A percentile compares a stretch with the other conserved stretches of the same genome.
Evolutionary conservation across 1,140 invertebrate genomes (phyloP).

Genomic region (Ooceraea biroi): DNA sequence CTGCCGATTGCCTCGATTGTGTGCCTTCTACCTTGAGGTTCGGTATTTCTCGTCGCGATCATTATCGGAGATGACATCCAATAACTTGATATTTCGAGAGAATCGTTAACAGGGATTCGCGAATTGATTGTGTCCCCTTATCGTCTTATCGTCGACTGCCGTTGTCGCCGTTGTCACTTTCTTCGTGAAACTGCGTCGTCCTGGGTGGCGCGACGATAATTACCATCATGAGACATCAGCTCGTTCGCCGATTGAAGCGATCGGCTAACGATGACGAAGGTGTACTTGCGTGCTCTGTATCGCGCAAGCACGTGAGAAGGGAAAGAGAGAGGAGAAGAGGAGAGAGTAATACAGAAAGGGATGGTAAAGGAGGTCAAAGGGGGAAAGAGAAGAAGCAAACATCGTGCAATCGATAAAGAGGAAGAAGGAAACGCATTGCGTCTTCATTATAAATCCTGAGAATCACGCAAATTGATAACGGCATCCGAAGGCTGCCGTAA

Average conservation of each 20-base stretch:
- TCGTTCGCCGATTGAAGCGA: conserved; percentile 61
- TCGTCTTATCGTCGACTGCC: neutral
- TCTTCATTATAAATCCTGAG: conserved; percentile 78
- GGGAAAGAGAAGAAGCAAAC: neutral
- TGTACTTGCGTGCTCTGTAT: conserved; percentile 34
- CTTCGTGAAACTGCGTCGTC: conserved; percentile 57
- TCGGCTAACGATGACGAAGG: conserved; percentile 65
- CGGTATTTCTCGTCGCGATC: conserved; percentile 20
- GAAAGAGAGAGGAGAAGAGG: neutral
- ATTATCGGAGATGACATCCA: conserved; percentile 63
- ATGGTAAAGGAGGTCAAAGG: neutral
- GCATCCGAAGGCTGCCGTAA: conserved; percentile 76
- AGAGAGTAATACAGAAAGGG: neutral
- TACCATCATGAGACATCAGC: conserved; percentile 68
- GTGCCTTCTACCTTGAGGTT: conserved; percentile 11
- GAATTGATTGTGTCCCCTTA: neutral
- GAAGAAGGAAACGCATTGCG: conserved; percentile 62
- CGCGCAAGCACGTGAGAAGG: neutral
- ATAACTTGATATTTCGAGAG: conserved; percentile 3
- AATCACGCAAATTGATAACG: conserved; percentile 81
- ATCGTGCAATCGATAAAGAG: conserved; percentile 7
- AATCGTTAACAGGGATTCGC: neutral
- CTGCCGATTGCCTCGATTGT: neutral
- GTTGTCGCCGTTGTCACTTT: conserved; percentile 50
- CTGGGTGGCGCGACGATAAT: conserved; percentile 76